These are phyloP conservation scores for Mystacornis crossleyi DNA, from an alignment of 2,113 vertebrate species.

Conservation along the genomic window DNA sequence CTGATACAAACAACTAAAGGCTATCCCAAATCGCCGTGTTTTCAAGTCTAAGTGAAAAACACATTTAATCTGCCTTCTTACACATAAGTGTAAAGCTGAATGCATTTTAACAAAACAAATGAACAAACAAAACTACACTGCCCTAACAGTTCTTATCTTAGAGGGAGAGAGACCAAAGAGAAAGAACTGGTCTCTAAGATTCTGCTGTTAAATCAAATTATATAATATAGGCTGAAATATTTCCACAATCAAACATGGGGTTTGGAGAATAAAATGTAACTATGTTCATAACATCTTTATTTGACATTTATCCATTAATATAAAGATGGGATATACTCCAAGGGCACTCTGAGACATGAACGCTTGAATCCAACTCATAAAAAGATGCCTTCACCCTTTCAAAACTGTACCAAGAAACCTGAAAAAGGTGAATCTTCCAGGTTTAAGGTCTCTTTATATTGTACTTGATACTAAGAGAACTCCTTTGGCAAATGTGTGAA, in stretches of 20 bases:
- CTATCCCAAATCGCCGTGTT: not conserved
- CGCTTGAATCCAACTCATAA: not conserved
- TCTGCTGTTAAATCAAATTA: not conserved
- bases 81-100: not conserved
- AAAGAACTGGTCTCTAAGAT: not conserved
- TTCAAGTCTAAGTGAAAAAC: not conserved
- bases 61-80: not conserved
- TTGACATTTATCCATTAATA: not conserved
- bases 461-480: not conserved
- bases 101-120: not conserved
- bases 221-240: not conserved
- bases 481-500: not conserved
- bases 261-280: not conserved
- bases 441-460: not conserved
- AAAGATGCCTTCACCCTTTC: not conserved
- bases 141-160: not conserved
- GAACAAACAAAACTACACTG: not conserved
- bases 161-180: not conserved
- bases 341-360: not conserved
- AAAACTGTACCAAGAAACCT: not conserved
- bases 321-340: not conserved
- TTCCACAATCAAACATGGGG: not conserved
- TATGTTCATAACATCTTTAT: not conserved
- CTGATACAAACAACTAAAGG: not conserved
- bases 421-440: not conserved